Conservation (phyloP, 2,888 invertebrate genomes). For the Cosmorhoe ocellata region DNA sequence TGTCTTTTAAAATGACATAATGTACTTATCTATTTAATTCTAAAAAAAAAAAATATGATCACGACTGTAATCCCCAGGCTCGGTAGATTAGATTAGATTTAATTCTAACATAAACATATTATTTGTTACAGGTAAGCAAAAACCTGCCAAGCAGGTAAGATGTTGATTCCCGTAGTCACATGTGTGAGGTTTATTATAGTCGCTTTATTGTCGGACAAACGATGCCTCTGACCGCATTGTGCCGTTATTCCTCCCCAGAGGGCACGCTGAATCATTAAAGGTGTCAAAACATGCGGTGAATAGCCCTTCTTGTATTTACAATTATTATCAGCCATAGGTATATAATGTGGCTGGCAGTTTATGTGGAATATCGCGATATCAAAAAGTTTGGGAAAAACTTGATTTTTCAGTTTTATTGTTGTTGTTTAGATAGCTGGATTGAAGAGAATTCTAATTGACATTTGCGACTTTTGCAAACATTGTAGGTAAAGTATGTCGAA, state of each 20-base stretch:
- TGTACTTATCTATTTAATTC: too few species aligned
- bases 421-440: too few species aligned
- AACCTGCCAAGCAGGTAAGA: slow-evolving; percentile 60
- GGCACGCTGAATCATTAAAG: slow-evolving; percentile 40
- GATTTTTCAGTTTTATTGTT: too few species aligned
- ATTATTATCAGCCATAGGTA: not conserved
- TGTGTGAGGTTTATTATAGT: slow-evolving; percentile 70
- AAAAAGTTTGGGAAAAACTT: too few species aligned
- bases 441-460: too few species aligned
- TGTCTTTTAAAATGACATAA: too few species aligned
- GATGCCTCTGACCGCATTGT: slow-evolving; percentile 42
- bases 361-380: too few species aligned
- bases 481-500: too few species aligned
- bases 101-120: slow-evolving; percentile 56
- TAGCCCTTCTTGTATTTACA: not conserved
- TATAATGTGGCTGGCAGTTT: too few species aligned
- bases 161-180: slow-evolving; percentile 65
- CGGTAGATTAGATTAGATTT: slow-evolving; percentile 11
- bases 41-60: too few species aligned
- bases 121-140: slow-evolving; percentile 69
- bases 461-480: too few species aligned
- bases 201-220: slow-evolving; percentile 58
- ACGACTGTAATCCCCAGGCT: too few species aligned
- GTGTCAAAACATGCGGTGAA: slow-evolving; percentile 22
- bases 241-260: slow-evolving; percentile 31